A percentile compares a stretch with the other conserved stretches of the same genome.
phyloP scores from a whole-genome alignment of 2,888 invertebrate genomes.

The Tromatobia lineatoria region DNA sequence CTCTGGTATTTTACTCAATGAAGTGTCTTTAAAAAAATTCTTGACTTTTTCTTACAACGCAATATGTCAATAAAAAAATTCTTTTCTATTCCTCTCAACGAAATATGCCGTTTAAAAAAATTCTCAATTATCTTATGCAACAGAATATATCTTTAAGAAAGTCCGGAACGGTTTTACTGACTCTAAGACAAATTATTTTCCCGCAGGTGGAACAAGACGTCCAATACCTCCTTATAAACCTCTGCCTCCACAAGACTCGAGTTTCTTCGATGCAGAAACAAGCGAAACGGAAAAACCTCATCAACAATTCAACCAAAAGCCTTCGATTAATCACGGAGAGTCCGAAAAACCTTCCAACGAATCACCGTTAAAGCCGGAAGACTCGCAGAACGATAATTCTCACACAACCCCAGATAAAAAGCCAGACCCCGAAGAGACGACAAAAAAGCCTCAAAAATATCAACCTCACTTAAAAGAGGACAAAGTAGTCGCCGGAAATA shows the following conservation, averaged over 20 bases:
- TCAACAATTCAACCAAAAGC: slow-evolving; percentile 71
- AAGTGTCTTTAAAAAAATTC: no score
- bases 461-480: slow-evolving; percentile 78
- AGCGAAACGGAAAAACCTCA: slow-evolving; percentile 64
- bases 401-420: slow-evolving; percentile 3
- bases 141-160: neutral
- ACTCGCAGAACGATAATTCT: slow-evolving; percentile 19
- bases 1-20: no score
- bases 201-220: slow-evolving; percentile 76
- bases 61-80: no score
- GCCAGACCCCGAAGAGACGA: slow-evolving; percentile 40
- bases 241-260: slow-evolving; percentile 68
- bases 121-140: neutral
- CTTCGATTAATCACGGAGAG: slow-evolving; percentile 61
- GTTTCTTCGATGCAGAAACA: slow-evolving; percentile 59
- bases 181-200: neutral
- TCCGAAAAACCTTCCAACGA: slow-evolving; percentile 64
- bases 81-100: no score
- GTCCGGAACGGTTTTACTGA: no score
- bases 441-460: slow-evolving; percentile 73
- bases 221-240: slow-evolving; percentile 82
- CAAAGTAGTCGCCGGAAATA: slow-evolving; percentile 76
- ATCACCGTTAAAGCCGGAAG: slow-evolving; percentile 11
- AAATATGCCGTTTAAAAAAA: neutral
- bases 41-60: no score